phyloP scores from a whole-genome alignment of 2,797 vertebrate genomes.

The Sphenodon punctatus region DNA sequence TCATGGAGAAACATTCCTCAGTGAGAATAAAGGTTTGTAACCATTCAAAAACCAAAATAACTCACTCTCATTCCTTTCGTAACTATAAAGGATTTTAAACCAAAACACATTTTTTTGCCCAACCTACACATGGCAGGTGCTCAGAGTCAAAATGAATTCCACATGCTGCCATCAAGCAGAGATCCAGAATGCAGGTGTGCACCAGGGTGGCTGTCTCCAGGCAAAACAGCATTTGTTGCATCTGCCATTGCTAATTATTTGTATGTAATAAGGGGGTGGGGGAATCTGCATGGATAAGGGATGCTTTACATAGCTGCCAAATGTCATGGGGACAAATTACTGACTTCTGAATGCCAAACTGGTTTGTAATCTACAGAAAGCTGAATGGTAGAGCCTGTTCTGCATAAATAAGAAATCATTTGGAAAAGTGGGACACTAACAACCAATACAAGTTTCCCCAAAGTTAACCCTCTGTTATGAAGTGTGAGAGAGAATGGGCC shows the following conservation, averaged over 20 bases:
- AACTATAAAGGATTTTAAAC: not conserved
- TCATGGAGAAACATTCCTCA: not conserved
- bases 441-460: not conserved
- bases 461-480: not conserved
- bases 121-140: not conserved
- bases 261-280: conserved; percentile 10
- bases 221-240: not conserved
- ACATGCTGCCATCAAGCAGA: not conserved
- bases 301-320: conserved; percentile 6
- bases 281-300: not conserved
- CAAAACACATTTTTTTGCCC: not conserved
- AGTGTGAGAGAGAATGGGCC: not conserved
- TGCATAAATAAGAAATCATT: not conserved
- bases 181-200: not conserved
- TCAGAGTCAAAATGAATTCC: not conserved
- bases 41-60: not conserved
- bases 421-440: not conserved
- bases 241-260: not conserved
- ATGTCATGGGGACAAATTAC: not conserved
- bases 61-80: not conserved
- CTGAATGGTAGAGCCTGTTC: not conserved
- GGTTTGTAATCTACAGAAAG: not conserved
- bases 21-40: not conserved
- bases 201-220: not conserved
- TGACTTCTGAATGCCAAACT: not conserved